Base-by-base conservation (phyloP, 2,113 vertebrate species). In the Sigmodon hispidus region DNA sequence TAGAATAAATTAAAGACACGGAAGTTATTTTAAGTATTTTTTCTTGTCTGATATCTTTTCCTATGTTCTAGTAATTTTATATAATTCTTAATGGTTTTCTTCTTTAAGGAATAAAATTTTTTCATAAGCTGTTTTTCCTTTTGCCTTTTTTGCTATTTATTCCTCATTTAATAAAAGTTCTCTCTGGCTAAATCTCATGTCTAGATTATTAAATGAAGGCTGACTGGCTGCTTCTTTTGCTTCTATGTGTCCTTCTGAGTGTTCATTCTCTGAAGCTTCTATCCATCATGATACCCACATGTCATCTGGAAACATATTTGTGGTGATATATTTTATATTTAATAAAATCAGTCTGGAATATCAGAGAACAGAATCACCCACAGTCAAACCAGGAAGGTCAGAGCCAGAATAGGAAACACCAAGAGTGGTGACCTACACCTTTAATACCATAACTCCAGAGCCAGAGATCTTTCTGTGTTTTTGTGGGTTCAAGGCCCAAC, bases 21-120 rank as follows among this genome's bases (percentile, higher is more conserved):
- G 5, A 45, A 95, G 36, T 83, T 69, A 69, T 75, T 95, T 93
- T 76, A 83, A 93, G 36, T 24, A 65, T 2, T 90, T 94, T 90
- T 89, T 7, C 11, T 61, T 77, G 59, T 17, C 21, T 76, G 5
- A 83, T 40, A 50, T 72, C 24, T 83, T 1, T 77, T 87, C 24
- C 6, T 83, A 3, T 84, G 5, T 45, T 63, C 11, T 72, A 36
- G 43, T 24, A 57, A 65, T 85, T 89, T 83, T 40, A 72, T 75
- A 3, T 7, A 2, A 55, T 81, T 43, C 2, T 72, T 70, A 36
- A 26, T 45, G 70, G 67, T 61, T 84, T 76, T 87, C 0, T n/a
- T 69, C 16, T 83, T 87, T 77, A 24, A 7, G n/a, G 31, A 2
- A 59, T 15, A 55, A 15, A 72, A 84, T 50, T 83, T 48, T 89